These are phyloP conservation scores for Drosophila bocki DNA, from an alignment of 1,140 invertebrate species.

Conservation along the genomic window DNA sequence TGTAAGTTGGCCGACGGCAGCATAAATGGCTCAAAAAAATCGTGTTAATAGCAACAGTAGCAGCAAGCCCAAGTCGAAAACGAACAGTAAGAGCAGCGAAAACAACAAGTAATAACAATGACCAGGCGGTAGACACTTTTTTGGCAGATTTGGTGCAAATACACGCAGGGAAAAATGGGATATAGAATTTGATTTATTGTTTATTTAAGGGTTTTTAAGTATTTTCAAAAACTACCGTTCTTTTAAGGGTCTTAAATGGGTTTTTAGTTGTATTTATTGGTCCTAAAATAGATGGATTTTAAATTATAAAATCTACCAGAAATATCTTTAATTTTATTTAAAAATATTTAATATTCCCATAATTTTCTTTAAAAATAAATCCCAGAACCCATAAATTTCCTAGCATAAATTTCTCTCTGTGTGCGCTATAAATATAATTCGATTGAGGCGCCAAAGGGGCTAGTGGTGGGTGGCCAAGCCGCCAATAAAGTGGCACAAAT, in stretches of 20 bases:
- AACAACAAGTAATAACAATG: constrained; percentile 48
- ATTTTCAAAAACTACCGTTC: too few species aligned
- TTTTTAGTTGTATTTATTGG: too few species aligned
- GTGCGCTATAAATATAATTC: constrained; percentile 39
- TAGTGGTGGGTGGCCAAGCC: constrained; percentile 26
- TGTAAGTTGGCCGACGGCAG: constrained; percentile 34
- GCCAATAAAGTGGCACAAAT: constrained; percentile 65
- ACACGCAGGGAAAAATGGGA: constrained; percentile 28
- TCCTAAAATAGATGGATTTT: too few species aligned
- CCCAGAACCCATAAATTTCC: too few species aligned
- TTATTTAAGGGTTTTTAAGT: too few species aligned
- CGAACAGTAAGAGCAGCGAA: constrained; percentile 31
- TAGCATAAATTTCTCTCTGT: constrained; percentile 5
- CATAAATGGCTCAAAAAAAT: constrained; percentile 71
- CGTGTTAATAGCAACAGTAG: constrained; percentile 69
- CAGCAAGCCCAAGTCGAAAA: constrained; percentile 46
- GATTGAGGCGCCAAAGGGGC: constrained; percentile 16
- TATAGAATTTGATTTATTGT: background rate
- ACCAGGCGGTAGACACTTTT: constrained; percentile 25
- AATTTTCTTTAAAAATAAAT: too few species aligned
- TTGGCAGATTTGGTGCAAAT: constrained; percentile 65
- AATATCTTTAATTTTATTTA: too few species aligned
- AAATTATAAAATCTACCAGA: too few species aligned
- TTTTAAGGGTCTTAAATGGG: background rate
- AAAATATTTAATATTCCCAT: too few species aligned